Evolutionary conservation across 2,113 vertebrate genomes (phyloP).

Genomic region (Entomyzon cyanotis): DNA sequence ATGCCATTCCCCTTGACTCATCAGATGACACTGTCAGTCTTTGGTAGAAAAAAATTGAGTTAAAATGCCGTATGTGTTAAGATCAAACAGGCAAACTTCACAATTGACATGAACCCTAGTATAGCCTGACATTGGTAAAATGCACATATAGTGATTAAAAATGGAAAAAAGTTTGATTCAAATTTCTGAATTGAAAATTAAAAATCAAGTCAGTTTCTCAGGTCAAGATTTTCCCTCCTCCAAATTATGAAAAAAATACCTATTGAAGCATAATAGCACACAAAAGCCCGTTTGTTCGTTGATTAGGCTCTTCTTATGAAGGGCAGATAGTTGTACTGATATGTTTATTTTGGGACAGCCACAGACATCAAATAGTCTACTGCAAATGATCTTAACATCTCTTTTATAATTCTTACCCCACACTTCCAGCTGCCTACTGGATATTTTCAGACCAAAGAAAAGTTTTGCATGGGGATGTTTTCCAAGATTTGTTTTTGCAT

Average conservation of each 20-base stretch:
- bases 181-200: not conserved
- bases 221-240: not conserved
- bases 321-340: not conserved
- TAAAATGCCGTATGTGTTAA: not conserved
- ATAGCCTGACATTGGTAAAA: not conserved
- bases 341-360: not conserved
- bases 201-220: not conserved
- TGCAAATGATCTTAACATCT: not conserved
- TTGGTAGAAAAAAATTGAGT: not conserved
- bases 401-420: not conserved
- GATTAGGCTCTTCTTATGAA: not conserved
- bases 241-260: not conserved
- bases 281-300: not conserved
- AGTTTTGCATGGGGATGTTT: not conserved
- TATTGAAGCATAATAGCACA: not conserved
- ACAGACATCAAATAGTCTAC: not conserved
- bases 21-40: not conserved
- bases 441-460: not conserved
- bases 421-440: not conserved
- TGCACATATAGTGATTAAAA: not conserved
- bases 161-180: fast-evolving
- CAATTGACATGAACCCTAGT: not conserved
- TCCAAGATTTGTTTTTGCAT: not conserved
- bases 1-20: not conserved
- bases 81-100: not conserved